Conservation (phyloP, 2,113 vertebrate genomes). For the Gymnogyps californianus region DNA sequence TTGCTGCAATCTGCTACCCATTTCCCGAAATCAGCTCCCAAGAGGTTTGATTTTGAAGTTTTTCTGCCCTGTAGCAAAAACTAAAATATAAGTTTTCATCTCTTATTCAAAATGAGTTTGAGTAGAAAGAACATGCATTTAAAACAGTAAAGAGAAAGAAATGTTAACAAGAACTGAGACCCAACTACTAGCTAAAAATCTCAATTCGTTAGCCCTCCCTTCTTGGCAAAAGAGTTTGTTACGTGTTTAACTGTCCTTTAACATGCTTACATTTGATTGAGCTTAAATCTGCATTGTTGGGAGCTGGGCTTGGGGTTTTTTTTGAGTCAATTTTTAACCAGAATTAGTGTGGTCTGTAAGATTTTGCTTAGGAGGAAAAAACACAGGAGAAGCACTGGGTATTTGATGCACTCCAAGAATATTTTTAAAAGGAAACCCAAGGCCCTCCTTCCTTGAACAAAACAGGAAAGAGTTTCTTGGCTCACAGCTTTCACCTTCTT, state of each 20-base stretch:
- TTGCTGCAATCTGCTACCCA: background rate
- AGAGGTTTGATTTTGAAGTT: background rate
- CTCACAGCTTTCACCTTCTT: background rate
- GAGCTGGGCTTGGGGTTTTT: rapidly evolving
- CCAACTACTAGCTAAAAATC: background rate
- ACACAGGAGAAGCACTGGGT: background rate
- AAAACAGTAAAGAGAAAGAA: background rate
- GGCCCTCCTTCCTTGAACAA: background rate
- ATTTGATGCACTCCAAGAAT: background rate
- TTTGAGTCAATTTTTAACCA: background rate
- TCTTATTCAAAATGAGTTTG: background rate
- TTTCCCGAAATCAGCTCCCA: background rate
- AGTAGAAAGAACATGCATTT: background rate
- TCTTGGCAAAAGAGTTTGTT: background rate
- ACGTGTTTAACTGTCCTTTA: background rate
- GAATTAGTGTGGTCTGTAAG: background rate
- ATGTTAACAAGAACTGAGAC: background rate
- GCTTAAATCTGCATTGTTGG: background rate
- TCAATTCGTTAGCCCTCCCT: background rate
- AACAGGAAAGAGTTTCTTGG: background rate
- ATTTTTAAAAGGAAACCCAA: background rate
- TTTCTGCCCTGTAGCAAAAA: background rate
- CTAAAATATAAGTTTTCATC: background rate
- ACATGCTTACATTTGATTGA: background rate
- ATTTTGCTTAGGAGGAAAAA: background rate